These are phyloP conservation scores for Henicopernis longicauda DNA, from an alignment of 2,113 vertebrate genomes.

Conservation along the genomic window DNA sequence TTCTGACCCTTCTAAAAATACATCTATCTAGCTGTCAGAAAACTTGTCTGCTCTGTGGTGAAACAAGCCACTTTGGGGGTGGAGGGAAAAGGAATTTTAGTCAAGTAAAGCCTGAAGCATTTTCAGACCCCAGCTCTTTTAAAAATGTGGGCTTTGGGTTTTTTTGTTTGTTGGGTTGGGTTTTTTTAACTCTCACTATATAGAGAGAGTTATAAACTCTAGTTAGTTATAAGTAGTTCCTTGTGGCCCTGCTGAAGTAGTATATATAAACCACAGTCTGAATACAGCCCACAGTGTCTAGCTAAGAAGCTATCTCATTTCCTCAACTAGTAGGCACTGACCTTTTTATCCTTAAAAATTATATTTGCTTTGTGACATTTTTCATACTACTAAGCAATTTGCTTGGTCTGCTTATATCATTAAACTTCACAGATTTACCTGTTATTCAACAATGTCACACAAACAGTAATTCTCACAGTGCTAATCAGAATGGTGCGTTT, in stretches of 20 bases:
- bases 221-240: not conserved
- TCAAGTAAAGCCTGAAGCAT: not conserved
- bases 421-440: not conserved
- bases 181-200: not conserved
- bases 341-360: not conserved
- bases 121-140: not conserved
- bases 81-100: not conserved
- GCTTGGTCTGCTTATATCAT: not conserved
- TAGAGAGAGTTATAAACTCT: too few relatives aligned
- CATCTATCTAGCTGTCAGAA: not conserved
- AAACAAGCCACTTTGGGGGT: not conserved
- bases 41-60: not conserved
- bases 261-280: not conserved
- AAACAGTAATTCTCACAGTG: not conserved
- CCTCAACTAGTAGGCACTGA: not conserved
- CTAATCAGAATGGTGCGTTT: not conserved
- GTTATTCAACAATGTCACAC: not conserved
- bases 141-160: fast-evolving
- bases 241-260: not conserved
- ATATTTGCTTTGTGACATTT: not conserved
- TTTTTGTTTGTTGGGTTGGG: not conserved
- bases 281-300: not conserved
- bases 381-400: not conserved
- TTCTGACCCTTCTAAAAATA: not conserved
- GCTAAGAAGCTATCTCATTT: not conserved